These are phyloP conservation scores for Drosophila lini DNA, from an alignment of 1,140 invertebrate genomes.

Conservation along the genomic window DNA sequence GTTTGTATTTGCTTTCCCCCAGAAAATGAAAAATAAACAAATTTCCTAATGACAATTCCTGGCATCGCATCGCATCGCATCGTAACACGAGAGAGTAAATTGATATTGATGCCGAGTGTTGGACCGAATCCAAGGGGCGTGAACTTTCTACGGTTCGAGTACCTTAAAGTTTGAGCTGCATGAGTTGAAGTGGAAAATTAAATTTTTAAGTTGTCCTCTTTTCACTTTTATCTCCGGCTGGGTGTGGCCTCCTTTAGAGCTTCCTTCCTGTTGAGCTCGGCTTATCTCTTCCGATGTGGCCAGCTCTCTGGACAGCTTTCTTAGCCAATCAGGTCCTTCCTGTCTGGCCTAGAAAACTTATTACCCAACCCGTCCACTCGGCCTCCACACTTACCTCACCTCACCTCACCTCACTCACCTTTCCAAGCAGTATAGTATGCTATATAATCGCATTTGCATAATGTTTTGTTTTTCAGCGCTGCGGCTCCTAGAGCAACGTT, in stretches of 20 bases:
- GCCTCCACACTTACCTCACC: not conserved
- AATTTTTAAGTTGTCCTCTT: conserved; percentile 6
- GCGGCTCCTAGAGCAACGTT: conserved; percentile 29
- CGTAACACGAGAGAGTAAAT: conserved; percentile 52
- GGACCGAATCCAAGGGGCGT: conserved; percentile 24
- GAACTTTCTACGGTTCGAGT: conserved; percentile 17
- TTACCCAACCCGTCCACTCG: conserved; percentile 23
- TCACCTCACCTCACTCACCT: conserved; percentile 25
- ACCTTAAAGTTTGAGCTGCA: conserved; percentile 23
- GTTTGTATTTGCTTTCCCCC: conserved; percentile 47
- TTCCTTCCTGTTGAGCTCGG: conserved; percentile 29
- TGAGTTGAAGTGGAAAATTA: conserved; percentile 20
- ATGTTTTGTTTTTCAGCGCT: conserved; percentile 49
- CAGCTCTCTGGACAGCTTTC: conserved; percentile 50
- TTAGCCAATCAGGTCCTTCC: conserved; percentile 48
- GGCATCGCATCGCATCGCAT: conserved; percentile 24
- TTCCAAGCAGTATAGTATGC: conserved; percentile 8
- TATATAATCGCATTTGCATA: conserved; percentile 48
- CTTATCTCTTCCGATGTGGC: conserved; percentile 50
- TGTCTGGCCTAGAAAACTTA: conserved; percentile 43
- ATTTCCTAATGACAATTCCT: conserved; percentile 72
- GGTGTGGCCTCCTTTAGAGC: conserved; percentile 25
- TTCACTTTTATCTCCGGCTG: conserved; percentile 24
- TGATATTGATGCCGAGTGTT: conserved; percentile 70
- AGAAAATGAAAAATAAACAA: conserved; percentile 80